A percentile compares a stretch with the other conserved stretches of the same genome.
Evolutionary conservation across 1,140 invertebrate species (phyloP).

Genomic region (Habropoda laboriosa): DNA sequence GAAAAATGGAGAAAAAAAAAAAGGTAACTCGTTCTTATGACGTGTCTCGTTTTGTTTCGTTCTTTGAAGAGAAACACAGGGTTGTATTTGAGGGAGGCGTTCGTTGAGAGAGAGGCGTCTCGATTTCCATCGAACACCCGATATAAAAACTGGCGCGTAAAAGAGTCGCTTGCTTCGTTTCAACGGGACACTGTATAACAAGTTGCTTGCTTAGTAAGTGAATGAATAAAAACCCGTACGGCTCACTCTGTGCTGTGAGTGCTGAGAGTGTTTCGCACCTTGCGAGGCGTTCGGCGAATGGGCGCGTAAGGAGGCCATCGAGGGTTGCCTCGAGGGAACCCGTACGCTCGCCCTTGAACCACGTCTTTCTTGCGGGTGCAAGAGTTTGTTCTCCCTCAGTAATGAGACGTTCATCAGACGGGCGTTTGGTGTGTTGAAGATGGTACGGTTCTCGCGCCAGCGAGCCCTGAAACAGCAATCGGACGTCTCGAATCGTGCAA

Average conservation of each 20-base stretch:
- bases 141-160: constrained; percentile 51
- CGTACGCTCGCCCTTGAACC: constrained; percentile 90
- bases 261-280: constrained; percentile 86
- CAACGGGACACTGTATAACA: constrained; percentile 68
- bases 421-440: constrained; percentile 97
- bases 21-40: too few relatives aligned
- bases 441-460: constrained; percentile 94
- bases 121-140: constrained; percentile 54
- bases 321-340: constrained; percentile 90
- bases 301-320: constrained; percentile 90
- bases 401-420: constrained; percentile 93
- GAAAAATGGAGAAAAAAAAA: too few relatives aligned
- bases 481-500: too few relatives aligned
- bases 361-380: constrained; percentile 88
- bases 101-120: too few relatives aligned
- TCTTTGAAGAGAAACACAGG: too few relatives aligned
- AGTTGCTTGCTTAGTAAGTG: constrained; percentile 81
- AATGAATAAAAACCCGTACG: constrained; percentile 81
- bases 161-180: constrained; percentile 71
- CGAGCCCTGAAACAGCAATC: constrained; percentile 89
- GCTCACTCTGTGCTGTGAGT: constrained; percentile 77
- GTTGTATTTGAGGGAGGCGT: too few relatives aligned
- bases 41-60: not conserved
- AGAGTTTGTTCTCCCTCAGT: constrained; percentile 89
- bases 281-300: constrained; percentile 89